These are phyloP conservation scores for Erebia aethiops DNA, from an alignment of 2,888 invertebrate species.

Conservation along the genomic window DNA sequence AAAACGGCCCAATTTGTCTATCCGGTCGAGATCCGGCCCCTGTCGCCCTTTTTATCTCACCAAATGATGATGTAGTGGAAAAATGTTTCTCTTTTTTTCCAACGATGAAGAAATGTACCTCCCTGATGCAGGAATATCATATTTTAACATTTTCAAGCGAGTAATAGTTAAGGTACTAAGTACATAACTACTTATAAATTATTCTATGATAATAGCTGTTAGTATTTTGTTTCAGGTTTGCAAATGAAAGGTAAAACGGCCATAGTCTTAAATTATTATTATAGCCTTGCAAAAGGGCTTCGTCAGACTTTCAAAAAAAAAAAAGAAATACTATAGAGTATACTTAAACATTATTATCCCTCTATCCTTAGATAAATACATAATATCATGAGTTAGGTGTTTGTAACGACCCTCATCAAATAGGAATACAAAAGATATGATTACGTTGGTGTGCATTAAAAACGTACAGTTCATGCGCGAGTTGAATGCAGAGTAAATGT, in stretches of 20 bases:
- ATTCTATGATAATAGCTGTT: not conserved
- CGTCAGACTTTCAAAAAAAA: not conserved
- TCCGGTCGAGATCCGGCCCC: conserved; percentile 43
- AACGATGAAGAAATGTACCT: not conserved
- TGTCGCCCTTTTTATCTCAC: conserved; percentile 63
- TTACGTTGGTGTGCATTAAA: too few relatives aligned
- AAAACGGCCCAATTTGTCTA: conserved; percentile 64
- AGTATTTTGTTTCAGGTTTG: too few relatives aligned
- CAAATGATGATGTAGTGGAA: conserved; percentile 51
- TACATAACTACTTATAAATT: too few relatives aligned
- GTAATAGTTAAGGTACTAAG: not conserved
- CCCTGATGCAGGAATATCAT: not conserved
- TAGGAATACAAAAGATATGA: too few relatives aligned
- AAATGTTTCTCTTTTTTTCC: conserved; percentile 28
- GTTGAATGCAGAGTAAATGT: too few relatives aligned
- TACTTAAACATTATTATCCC: too few relatives aligned
- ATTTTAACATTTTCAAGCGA: not conserved
- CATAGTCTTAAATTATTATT: not conserved
- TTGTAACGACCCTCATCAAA: too few relatives aligned
- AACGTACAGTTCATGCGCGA: too few relatives aligned
- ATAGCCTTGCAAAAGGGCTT: not conserved
- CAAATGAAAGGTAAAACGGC: too few relatives aligned
- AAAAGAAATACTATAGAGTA: too few relatives aligned
- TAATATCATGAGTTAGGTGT: too few relatives aligned
- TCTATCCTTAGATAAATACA: too few relatives aligned